phyloP scores from a whole-genome alignment of 2,797 vertebrate genomes.

The Microctenopoma stevenorrisi region DNA sequence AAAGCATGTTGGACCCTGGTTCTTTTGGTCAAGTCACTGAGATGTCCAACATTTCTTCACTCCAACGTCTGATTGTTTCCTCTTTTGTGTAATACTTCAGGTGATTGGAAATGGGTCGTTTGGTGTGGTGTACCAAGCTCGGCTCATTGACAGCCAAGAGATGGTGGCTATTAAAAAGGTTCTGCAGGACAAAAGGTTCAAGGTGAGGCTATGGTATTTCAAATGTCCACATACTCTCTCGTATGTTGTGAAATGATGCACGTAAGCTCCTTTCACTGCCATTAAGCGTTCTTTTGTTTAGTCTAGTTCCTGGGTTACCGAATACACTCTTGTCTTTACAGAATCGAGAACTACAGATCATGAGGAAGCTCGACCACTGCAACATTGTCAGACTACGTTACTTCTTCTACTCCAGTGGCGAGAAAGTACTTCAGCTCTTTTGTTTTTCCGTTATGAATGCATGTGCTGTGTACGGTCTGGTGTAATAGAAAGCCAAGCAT shows the following conservation, averaged over 20 bases:
- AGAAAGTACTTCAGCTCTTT: constrained; percentile 82
- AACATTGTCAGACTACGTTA: constrained; percentile 93
- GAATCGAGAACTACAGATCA: constrained; percentile 95
- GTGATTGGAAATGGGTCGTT: constrained; percentile 94
- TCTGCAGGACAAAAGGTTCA: constrained; percentile 93
- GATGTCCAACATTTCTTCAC: not conserved
- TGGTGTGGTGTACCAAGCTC: constrained; percentile 93
- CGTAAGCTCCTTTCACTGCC: not conserved
- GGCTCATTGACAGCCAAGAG: constrained; percentile 90
- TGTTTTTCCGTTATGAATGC: not conserved
- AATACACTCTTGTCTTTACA: constrained; percentile 44
- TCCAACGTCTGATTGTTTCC: not conserved
- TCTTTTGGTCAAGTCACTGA: not conserved
- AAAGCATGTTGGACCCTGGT: not conserved
- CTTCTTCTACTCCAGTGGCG: constrained; percentile 94
- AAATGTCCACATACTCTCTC: not conserved
- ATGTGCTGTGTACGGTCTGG: too few relatives aligned
- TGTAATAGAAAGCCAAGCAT: not conserved
- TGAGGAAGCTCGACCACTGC: constrained; percentile 94
- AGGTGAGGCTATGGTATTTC: constrained; percentile 74
- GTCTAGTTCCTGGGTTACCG: not conserved
- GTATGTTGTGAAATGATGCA: not conserved
- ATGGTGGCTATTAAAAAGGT: constrained; percentile 96
- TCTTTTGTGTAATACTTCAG: constrained; percentile 32
- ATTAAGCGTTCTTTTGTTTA: not conserved